Evolutionary conservation across 2,113 vertebrate species (phyloP).

Genomic region (Callipepla californica): DNA sequence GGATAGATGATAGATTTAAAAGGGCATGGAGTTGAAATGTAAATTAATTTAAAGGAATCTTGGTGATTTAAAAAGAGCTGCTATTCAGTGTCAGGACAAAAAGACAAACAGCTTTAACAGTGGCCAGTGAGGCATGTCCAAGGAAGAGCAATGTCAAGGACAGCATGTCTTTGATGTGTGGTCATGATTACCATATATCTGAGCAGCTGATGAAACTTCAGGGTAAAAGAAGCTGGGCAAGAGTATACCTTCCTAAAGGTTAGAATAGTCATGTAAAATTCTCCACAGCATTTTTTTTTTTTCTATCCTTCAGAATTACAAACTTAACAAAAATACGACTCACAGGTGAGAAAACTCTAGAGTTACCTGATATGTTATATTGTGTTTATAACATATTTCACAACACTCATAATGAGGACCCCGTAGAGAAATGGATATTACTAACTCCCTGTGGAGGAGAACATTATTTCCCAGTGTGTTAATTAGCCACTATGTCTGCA

Average conservation of each 20-base stretch:
- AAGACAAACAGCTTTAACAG: background rate
- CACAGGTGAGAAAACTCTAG: background rate
- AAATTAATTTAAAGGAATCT: background rate
- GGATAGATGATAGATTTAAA: background rate
- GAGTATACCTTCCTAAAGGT: background rate
- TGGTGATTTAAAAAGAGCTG: background rate
- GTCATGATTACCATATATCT: background rate
- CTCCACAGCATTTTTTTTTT: background rate
- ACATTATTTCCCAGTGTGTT: too few species aligned
- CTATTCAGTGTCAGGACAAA: background rate
- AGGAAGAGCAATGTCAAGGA: background rate
- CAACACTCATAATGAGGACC: background rate
- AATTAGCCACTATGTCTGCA: fast-evolving
- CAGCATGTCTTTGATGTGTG: background rate
- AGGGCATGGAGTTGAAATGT: background rate
- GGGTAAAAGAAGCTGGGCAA: background rate
- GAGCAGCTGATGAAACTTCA: background rate
- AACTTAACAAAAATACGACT: background rate
- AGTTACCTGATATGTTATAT: background rate
- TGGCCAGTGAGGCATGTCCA: background rate
- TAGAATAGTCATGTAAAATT: background rate
- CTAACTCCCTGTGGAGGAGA: background rate
- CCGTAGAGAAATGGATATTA: background rate
- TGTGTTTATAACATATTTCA: background rate
- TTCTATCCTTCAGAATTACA: background rate